Base-by-base conservation (phyloP, 1,140 invertebrate genomes). In the Drosophila equinoxialis region DNA sequence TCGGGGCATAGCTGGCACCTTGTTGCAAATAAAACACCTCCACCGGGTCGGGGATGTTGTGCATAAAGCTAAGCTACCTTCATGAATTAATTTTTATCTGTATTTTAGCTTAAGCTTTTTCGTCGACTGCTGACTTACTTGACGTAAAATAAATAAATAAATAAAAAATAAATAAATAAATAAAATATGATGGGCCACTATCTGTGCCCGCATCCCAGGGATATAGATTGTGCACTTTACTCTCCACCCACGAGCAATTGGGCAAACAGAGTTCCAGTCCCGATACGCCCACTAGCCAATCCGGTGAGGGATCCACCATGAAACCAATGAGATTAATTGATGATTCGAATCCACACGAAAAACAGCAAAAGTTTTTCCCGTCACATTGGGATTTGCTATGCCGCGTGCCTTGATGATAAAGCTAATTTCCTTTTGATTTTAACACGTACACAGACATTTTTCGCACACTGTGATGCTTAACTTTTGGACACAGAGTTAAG, bases 171-270 rank as follows among this genome's bases (percentile, higher is more conserved):
- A n/a, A n/a, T n/a, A n/a, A n/a, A n/a, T n/a, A n/a, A n/a, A n/a
- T n/a, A n/a, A n/a, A n/a, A n/a, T n/a, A n/a, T n/a, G 96, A 96
- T 7, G 97, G 94, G 0, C 99, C 98, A 90, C 95, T 96, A 87
- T 99, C 98, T 0, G 98, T 99, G 0, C 99, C 99, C n/a, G 97
- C 98, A 93, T 99, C 99, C 94, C 96, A 99, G 0, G 99, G 99
- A 92, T 97, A 99, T 6, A 99, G 93, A 92, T 99, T 97, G 14
- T 99, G 93, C 1, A 95, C 94, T 77, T 97, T 96, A 35, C 96
- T 95, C 66, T 96, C 95, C 0, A 97, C 94, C 99, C 99, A 99
- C 0, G 96, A 96, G 84, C 98, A 98, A 93, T 99, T 98, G 6
- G 94, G 78, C 42, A 96, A 93, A 90, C 99, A 99, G 0, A 99